phyloP scores from a whole-genome alignment of 1,140 invertebrate genomes.

The Carcinoscorpius rotundicauda region DNA sequence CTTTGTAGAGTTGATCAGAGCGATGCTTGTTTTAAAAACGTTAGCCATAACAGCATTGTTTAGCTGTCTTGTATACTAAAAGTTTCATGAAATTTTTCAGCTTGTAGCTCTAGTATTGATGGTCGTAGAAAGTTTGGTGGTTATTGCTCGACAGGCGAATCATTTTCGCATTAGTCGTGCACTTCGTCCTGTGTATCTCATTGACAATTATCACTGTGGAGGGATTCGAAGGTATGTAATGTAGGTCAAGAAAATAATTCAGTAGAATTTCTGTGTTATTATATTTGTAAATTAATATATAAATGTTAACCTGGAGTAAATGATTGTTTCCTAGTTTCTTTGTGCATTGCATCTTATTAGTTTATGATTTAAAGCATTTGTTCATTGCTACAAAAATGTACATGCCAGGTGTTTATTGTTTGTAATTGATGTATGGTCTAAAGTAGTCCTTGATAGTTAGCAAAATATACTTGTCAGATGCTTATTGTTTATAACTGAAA shows the following conservation, averaged over 20 bases:
- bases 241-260: background rate
- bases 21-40: background rate
- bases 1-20: background rate
- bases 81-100: conserved; percentile 38
- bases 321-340: too few species aligned
- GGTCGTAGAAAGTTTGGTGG: conserved; percentile 68
- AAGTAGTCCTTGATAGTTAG: too few species aligned
- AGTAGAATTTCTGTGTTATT: too few species aligned
- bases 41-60: background rate
- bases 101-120: conserved; percentile 63
- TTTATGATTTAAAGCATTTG: too few species aligned
- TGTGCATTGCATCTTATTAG: too few species aligned
- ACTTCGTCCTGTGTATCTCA: conserved; percentile 74
- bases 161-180: conserved; percentile 79
- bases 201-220: conserved; percentile 73
- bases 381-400: too few species aligned
- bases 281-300: too few species aligned
- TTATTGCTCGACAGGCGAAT: conserved; percentile 64
- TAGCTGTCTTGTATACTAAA: background rate
- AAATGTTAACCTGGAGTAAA: too few species aligned
- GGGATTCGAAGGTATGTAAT: conserved; percentile 39
- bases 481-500: too few species aligned
- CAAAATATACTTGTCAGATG: too few species aligned
- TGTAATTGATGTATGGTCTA: too few species aligned
- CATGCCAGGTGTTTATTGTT: too few species aligned